These are phyloP conservation scores for Psammodynastes pulverulentus DNA, from an alignment of 2,113 vertebrate species.

Conservation along the genomic window DNA sequence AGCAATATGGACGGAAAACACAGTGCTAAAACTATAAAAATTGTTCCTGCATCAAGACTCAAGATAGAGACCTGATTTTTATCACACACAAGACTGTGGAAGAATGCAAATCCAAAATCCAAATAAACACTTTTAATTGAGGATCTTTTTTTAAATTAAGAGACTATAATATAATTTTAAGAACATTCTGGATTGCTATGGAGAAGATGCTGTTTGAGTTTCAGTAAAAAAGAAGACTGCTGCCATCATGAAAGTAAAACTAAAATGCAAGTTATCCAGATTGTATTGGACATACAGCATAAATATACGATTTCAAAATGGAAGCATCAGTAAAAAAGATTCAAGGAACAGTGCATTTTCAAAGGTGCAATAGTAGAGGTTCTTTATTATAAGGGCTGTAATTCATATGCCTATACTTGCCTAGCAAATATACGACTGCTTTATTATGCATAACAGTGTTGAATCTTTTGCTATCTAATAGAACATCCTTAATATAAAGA, in stretches of 20 bases:
- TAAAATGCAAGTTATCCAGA: constrained; percentile 13
- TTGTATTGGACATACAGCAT: constrained; percentile 34
- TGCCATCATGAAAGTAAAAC: constrained; percentile 21
- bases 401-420: constrained; percentile 50
- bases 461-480: constrained; percentile 36
- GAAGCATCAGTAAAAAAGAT: constrained; percentile 33
- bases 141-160: neutral
- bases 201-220: constrained; percentile 18
- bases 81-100: neutral
- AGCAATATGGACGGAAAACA: constrained; percentile 67
- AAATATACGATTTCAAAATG: constrained; percentile 37
- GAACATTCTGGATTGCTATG: constrained; percentile 18
- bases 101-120: constrained; percentile 36
- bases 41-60: constrained; percentile 68
- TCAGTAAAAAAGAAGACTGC: constrained; percentile 17
- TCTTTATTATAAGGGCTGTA: constrained; percentile 32
- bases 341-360: constrained; percentile 36
- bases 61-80: constrained; percentile 76
- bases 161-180: constrained; percentile 9
- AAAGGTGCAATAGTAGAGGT: constrained; percentile 58
- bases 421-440: constrained; percentile 4
- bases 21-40: constrained; percentile 74
- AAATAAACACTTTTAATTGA: neutral
- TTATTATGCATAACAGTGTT: constrained; percentile 33
- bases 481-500: constrained; percentile 39